Percentiles rank a stretch among this genome's conserved stretches.
phyloP scores from a whole-genome alignment of 2,797 vertebrate species.

The Orientallactaga sibirica region DNA sequence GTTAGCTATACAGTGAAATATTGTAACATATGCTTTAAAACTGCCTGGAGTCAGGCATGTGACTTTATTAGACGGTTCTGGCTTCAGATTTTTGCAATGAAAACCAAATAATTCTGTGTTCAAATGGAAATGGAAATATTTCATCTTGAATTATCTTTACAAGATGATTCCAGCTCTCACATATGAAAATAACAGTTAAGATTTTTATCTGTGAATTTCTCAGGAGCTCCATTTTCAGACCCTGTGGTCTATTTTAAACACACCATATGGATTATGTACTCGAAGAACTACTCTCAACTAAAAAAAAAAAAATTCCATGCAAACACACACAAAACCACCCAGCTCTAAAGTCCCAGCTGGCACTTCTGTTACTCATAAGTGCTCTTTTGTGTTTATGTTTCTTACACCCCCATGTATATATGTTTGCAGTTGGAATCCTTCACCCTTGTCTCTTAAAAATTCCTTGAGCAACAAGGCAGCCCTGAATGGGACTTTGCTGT shows the following conservation, averaged over 20 bases:
- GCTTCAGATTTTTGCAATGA: conserved; percentile 66
- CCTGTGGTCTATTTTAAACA: conserved; percentile 80
- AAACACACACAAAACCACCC: conserved; percentile 78
- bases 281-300: conserved; percentile 56
- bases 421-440: conserved; percentile 82
- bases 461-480: conserved; percentile 67
- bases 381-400: conserved; percentile 83
- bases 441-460: conserved; percentile 81
- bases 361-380: conserved; percentile 81
- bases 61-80: conserved; percentile 68
- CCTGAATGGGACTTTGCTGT: conserved; percentile 32
- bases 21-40: conserved; percentile 73
- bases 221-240: conserved; percentile 81
- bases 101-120: conserved; percentile 76
- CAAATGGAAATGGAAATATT: conserved; percentile 81
- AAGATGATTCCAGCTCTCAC: conserved; percentile 78
- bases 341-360: conserved; percentile 80
- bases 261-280: conserved; percentile 83
- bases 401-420: conserved; percentile 80
- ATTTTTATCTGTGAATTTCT: conserved; percentile 83
- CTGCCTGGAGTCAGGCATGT: conserved; percentile 68
- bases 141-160: conserved; percentile 81
- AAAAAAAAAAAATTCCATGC: conserved; percentile 63
- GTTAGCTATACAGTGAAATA: conserved; percentile 52
- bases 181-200: conserved; percentile 78